Evolutionary conservation across 2,888 invertebrate species (phyloP).

Genomic region (Agrochola litura): DNA sequence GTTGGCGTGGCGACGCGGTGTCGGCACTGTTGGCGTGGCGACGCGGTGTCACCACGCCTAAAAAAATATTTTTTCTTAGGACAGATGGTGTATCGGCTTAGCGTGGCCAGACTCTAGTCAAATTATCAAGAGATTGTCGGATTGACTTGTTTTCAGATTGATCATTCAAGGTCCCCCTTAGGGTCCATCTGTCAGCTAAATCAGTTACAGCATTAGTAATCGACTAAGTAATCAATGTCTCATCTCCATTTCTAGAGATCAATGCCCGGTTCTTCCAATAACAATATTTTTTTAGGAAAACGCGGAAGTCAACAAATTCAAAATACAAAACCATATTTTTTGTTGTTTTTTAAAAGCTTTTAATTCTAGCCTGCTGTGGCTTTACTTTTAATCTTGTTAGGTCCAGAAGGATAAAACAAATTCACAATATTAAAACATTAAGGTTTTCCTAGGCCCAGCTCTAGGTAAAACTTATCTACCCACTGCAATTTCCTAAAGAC

Average conservation of each 20-base stretch:
- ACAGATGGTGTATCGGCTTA: no score
- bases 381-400: neutral
- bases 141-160: neutral
- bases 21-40: no score
- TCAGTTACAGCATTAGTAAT: neutral
- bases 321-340: neutral
- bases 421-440: neutral
- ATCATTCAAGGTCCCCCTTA: neutral
- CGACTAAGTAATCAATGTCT: slow-evolving; percentile 13
- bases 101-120: no score
- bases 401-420: neutral
- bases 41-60: no score
- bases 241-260: slow-evolving; percentile 29
- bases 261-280: slow-evolving; percentile 19
- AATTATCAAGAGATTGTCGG: neutral
- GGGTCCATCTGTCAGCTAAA: neutral
- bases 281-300: neutral
- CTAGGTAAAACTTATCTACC: neutral
- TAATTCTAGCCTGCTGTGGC: neutral
- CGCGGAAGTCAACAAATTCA: slow-evolving; percentile 18
- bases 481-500: neutral
- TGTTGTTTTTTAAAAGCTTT: neutral
- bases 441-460: neutral
- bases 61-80: no score
- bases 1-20: no score